phyloP scores from a whole-genome alignment of 1,140 invertebrate species.

The Physella acuta region DNA sequence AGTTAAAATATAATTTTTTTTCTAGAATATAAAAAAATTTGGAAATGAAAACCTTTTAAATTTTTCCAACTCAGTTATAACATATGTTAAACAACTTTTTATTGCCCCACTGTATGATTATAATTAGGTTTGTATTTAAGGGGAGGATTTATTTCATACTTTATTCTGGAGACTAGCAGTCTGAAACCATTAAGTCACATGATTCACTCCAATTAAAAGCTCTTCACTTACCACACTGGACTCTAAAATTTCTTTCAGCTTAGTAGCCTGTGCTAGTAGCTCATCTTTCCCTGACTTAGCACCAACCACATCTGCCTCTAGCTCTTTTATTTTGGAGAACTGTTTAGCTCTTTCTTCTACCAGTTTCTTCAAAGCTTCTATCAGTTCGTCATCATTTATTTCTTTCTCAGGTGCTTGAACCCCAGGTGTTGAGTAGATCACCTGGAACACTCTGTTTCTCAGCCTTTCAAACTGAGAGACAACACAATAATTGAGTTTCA shows the following conservation, averaged over 20 bases:
- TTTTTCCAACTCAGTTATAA: too few species aligned
- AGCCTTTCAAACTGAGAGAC: constrained; percentile 57
- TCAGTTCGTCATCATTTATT: constrained; percentile 54
- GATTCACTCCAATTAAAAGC: too few species aligned
- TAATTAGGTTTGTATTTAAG: too few species aligned
- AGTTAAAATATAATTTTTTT: too few species aligned
- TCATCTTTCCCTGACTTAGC: constrained; percentile 41
- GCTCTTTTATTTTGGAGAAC: constrained; percentile 41
- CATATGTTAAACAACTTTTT: too few species aligned
- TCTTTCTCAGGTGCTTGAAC: constrained; percentile 51
- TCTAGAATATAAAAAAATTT: too few species aligned
- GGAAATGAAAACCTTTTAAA: too few species aligned
- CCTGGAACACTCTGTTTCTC: constrained; percentile 53
- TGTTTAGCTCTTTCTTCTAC: constrained; percentile 51
- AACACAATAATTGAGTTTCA: too few species aligned
- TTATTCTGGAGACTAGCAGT: too few species aligned
- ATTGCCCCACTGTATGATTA: too few species aligned
- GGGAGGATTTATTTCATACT: too few species aligned
- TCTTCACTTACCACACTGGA: constrained; percentile 38
- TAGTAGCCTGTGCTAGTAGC: constrained; percentile 40
- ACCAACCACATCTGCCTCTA: constrained; percentile 42
- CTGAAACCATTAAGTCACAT: too few species aligned
- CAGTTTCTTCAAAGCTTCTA: constrained; percentile 51
- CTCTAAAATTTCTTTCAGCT: constrained; percentile 44
- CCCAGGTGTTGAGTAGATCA: constrained; percentile 54